Conservation (phyloP, 2,888 invertebrate species). For the Drosophila bunnanda region DNA sequence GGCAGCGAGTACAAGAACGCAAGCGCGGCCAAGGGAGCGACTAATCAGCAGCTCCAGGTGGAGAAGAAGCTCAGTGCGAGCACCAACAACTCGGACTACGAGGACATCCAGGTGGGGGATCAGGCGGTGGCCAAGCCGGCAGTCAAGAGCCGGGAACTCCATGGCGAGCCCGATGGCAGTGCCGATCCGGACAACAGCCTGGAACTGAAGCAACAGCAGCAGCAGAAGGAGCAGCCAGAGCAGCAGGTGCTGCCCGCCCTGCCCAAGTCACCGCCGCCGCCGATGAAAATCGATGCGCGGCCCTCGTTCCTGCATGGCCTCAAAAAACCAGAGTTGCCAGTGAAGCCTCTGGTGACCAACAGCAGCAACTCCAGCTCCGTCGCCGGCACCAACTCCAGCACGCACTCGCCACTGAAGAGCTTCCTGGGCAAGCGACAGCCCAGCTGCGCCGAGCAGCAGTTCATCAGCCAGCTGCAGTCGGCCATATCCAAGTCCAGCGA, state of each 20-base stretch:
- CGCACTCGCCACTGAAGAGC: conserved; percentile 85
- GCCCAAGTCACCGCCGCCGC: conserved; percentile 86
- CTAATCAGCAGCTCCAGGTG: conserved; percentile 58
- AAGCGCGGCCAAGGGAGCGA: conserved; percentile 37
- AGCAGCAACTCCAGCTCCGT: conserved; percentile 28
- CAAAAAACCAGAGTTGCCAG: conserved; percentile 89
- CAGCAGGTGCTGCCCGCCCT: conserved; percentile 87
- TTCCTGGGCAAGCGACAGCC: conserved; percentile 86
- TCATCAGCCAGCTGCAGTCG: conserved; percentile 86
- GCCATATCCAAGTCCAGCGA: conserved; percentile 83
- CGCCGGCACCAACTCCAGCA: conserved; percentile 18
- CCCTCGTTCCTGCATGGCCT: conserved; percentile 90
- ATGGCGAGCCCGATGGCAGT: conserved; percentile 94
- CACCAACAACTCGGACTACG: conserved; percentile 84
- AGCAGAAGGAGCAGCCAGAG: conserved; percentile 87
- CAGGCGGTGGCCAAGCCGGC: conserved; percentile 59
- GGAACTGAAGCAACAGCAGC: conserved; percentile 87
- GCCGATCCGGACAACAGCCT: conserved; percentile 91
- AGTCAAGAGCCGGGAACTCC: conserved; percentile 90
- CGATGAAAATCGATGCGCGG: conserved; percentile 85
- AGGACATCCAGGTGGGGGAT: conserved; percentile 84
- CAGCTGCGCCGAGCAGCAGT: conserved; percentile 85
- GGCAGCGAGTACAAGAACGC: conserved; percentile 82
- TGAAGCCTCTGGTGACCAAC: conserved; percentile 87
- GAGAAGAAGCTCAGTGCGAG: conserved; percentile 83